Evolutionary conservation across 2,113 vertebrate species (phyloP).

Genomic region (Thunnus thynnus): DNA sequence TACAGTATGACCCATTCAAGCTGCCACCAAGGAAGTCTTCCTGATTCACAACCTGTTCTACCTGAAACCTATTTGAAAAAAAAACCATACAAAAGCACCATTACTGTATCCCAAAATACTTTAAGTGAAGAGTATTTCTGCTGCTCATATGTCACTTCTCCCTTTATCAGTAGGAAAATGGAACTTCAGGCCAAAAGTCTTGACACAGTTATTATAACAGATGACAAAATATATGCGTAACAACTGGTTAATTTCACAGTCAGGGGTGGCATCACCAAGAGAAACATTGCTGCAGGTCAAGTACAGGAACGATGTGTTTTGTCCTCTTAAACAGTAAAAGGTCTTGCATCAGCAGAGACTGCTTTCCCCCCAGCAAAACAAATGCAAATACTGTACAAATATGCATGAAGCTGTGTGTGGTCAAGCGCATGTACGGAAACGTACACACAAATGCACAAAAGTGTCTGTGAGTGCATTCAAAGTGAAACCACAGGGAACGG

Average conservation of each 20-base stretch:
- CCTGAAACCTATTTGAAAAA: conserved; percentile 33
- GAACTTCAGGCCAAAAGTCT: neutral
- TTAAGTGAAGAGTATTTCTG: neutral
- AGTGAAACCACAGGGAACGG: conserved; percentile 30
- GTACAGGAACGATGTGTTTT: conserved; percentile 24
- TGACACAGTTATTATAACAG: neutral
- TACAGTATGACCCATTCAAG: conserved; percentile 7
- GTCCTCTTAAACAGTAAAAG: conserved; percentile 27
- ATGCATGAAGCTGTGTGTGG: conserved; percentile 26
- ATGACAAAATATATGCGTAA: conserved; percentile 9
- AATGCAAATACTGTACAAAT: conserved; percentile 46
- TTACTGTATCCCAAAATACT: neutral
- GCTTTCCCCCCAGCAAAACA: conserved; percentile 20
- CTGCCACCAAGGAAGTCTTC: conserved; percentile 16
- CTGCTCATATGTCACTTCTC: neutral
- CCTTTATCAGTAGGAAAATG: neutral
- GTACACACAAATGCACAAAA: neutral
- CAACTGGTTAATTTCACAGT: conserved; percentile 13
- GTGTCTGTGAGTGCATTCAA: neutral
- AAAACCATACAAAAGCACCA: conserved; percentile 6
- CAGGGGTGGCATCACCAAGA: conserved; percentile 1
- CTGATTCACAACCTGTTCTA: neutral
- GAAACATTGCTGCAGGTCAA: neutral
- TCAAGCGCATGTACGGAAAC: neutral
- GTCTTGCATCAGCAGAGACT: conserved; percentile 31